A percentile compares a stretch with the other conserved stretches of the same genome.
Evolutionary conservation across 2,113 vertebrate genomes (phyloP).

Genomic region (Heliornis fulica): DNA sequence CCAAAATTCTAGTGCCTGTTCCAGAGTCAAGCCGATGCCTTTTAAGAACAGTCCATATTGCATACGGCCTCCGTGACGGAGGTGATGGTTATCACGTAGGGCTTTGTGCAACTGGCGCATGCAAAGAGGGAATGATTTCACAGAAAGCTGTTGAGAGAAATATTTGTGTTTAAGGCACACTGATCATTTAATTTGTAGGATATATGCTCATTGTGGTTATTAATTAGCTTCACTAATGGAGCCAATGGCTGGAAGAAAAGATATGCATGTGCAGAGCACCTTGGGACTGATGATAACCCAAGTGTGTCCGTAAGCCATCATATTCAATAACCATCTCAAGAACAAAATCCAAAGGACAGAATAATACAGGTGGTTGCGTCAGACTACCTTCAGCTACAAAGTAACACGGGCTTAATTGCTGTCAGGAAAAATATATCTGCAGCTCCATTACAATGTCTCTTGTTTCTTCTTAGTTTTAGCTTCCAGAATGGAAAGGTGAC

Average conservation of each 20-base stretch:
- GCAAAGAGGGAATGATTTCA: slow-evolving; percentile 90
- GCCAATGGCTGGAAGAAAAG: not conserved
- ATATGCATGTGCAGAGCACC: not conserved
- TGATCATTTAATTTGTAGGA: not conserved
- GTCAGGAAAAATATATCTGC: not conserved
- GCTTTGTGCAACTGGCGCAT: slow-evolving; percentile 92
- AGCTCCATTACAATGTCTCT: not conserved
- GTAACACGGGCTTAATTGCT: not conserved
- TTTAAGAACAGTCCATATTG: slow-evolving; percentile 97
- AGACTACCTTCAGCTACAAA: not conserved
- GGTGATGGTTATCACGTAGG: slow-evolving; percentile 90
- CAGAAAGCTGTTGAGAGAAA: slow-evolving; percentile 78
- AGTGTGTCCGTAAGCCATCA: not conserved
- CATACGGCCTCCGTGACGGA: slow-evolving; percentile 94
- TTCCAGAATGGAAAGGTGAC: not conserved
- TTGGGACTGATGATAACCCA: not conserved
- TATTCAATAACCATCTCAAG: not conserved
- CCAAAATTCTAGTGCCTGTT: slow-evolving; percentile 97
- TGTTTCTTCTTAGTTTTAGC: not conserved
- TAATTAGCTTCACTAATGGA: not conserved
- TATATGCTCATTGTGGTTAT: not conserved
- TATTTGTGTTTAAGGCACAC: not conserved
- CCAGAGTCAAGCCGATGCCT: slow-evolving; percentile 91
- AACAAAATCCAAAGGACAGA: not conserved
- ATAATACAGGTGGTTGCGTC: not conserved